Conservation (phyloP, 2,797 vertebrate species). For the Epinephelus coioides region DNA sequence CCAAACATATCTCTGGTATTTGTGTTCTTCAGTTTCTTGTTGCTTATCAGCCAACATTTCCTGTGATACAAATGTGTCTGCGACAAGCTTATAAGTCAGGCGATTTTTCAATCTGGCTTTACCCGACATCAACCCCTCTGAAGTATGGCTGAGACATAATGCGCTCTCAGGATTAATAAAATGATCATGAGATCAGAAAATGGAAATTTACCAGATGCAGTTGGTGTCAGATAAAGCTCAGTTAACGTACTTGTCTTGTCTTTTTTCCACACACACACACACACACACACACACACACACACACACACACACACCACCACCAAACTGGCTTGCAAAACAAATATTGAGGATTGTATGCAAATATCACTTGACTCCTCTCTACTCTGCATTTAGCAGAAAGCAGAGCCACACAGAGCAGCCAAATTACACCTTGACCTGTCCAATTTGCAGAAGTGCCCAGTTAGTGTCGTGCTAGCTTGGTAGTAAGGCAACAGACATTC, state of each 20-base stretch:
- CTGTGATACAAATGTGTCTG: not conserved
- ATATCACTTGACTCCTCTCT: not conserved
- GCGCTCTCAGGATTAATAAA: not conserved
- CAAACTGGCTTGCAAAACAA: conserved; percentile 32
- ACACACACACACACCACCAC: not conserved
- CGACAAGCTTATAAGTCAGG: no score
- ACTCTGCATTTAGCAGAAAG: conserved; percentile 7
- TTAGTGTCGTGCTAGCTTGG: not conserved
- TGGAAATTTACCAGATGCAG: not conserved
- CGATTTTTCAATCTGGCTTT: not conserved
- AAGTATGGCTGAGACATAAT: not conserved
- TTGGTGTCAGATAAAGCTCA: not conserved
- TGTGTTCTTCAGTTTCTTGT: not conserved
- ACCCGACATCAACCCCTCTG: not conserved
- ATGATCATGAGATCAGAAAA: not conserved
- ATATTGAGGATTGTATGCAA: conserved; percentile 26
- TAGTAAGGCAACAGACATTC: not conserved
- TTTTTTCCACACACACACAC: no score
- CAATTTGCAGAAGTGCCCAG: not conserved
- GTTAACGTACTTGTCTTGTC: not conserved
- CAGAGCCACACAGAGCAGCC: not conserved
- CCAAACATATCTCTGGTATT: not conserved
- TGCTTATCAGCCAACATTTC: not conserved
- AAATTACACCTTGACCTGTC: not conserved
- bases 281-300: not conserved